Evolutionary conservation across 1,140 invertebrate genomes (phyloP).

Genomic region (Holotrichia oblita): DNA sequence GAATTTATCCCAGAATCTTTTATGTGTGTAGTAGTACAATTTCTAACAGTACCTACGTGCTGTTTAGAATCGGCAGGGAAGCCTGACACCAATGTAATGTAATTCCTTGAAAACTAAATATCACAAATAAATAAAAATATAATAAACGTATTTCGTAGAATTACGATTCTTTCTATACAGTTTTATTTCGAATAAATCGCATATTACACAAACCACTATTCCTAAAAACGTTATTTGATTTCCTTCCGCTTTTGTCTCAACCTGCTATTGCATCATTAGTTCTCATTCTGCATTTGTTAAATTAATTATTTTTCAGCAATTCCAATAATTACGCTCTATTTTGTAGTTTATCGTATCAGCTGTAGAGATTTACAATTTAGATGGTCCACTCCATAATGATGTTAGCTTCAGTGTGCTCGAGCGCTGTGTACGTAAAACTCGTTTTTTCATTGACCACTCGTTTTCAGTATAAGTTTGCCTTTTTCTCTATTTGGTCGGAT

Average conservation of each 20-base stretch:
- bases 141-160: too few relatives aligned
- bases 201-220: slow-evolving; percentile 6
- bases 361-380: slow-evolving; percentile 28
- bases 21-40: too few relatives aligned
- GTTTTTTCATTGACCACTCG: not conserved
- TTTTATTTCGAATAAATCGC: not conserved
- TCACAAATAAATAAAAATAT: too few relatives aligned
- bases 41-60: too few relatives aligned
- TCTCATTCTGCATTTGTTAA: not conserved
- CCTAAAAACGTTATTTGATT: not conserved
- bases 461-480: not conserved
- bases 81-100: too few relatives aligned
- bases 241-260: not conserved
- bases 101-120: too few relatives aligned
- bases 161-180: too few relatives aligned
- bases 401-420: not conserved
- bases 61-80: too few relatives aligned
- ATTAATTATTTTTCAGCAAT: slow-evolving; percentile 32
- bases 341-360: slow-evolving; percentile 24
- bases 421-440: not conserved
- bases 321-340: slow-evolving; percentile 33
- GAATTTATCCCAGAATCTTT: too few relatives aligned
- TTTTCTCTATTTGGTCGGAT: not conserved
- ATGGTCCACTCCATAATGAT: slow-evolving; percentile 4
- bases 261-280: not conserved